Base-by-base conservation (phyloP, 1,140 invertebrate genomes). In the Zaprionus ghesquierei region DNA sequence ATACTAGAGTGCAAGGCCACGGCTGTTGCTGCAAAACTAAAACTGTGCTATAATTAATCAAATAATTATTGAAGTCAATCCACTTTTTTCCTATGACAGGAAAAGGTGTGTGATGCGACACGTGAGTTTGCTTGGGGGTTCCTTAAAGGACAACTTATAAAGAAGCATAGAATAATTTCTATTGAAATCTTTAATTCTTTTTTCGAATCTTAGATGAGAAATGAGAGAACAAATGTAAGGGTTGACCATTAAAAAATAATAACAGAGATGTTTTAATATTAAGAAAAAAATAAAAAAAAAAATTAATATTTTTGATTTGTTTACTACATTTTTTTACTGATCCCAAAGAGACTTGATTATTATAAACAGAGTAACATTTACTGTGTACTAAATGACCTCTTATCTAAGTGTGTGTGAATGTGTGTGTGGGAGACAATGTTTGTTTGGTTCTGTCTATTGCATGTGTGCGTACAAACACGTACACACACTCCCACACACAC, bases 301-400 rank as follows among this genome's bases (percentile, higher is more conserved):
- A 29, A 29, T 5, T 3, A 29, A 4, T 3, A 29, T 8, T 29
- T 29, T 29, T 9, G 3, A 8, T 29, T 29, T 8, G 0, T 0
- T 5, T 8, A 29, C 27, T 29, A 29, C 27, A 29, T 5, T 9
- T 29, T 9, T n/a, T n/a, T n/a, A n/a, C n/a, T n/a, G n/a, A 29
- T 29, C 6, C 27, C 1, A 38, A 60, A 55, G 9, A 20, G 31
- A 46, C 22, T 22, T 63, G 22, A 63, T 49, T 55, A 55, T 31
- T 25, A 71, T 69, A 60, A 62, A 71, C 25, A 69, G 53, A 41
- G 50, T 77, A 81, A 71, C 62, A 49, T 75, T 71, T 69, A 73
- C 62, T 84, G 64, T 79, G 58, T 68, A 79, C 62, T 82, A 76
- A 84, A 85, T 82, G 65, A 68, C 72, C 63, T 65, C 73, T 78